These are phyloP conservation scores for Cryptotis parvus DNA, from an alignment of 2,113 vertebrate species.

Conservation along the genomic window DNA sequence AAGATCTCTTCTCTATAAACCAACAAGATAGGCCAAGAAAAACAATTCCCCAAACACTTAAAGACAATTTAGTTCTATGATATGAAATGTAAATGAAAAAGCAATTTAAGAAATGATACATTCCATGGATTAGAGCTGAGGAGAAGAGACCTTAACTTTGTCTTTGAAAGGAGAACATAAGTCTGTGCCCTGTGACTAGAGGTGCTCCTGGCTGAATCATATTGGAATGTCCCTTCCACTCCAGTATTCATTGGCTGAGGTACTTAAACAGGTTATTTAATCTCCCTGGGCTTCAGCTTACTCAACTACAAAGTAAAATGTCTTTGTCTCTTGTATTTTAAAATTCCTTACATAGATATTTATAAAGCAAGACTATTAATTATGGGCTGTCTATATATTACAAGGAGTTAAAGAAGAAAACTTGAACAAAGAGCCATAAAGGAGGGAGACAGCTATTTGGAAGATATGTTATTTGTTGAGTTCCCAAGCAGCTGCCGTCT, in stretches of 20 bases:
- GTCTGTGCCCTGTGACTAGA: accelerated
- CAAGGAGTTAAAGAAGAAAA: not conserved
- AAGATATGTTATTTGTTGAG: not conserved
- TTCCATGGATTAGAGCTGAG: not conserved
- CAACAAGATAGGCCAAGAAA: not conserved
- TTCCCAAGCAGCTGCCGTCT: not conserved
- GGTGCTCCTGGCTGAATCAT: not conserved
- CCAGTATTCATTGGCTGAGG: not conserved
- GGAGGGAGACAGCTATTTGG: not conserved
- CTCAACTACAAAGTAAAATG: not conserved
- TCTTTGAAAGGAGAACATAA: not conserved
- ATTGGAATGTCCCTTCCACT: not conserved
- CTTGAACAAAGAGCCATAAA: not conserved
- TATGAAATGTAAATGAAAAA: not conserved
- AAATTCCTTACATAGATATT: not conserved
- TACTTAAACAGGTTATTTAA: not conserved
- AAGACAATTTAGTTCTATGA: not conserved
- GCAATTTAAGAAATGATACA: not conserved
- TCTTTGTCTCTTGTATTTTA: not conserved
- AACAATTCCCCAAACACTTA: not conserved
- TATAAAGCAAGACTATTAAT: not conserved
- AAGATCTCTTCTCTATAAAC: not conserved
- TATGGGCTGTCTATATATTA: not conserved
- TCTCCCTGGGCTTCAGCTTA: not conserved
- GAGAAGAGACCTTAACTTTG: not conserved